A percentile compares a stretch with the other conserved stretches of the same genome.
These are phyloP conservation scores for Vombatus ursinus DNA, from an alignment of 2,113 vertebrate species.

Conservation along the genomic window DNA sequence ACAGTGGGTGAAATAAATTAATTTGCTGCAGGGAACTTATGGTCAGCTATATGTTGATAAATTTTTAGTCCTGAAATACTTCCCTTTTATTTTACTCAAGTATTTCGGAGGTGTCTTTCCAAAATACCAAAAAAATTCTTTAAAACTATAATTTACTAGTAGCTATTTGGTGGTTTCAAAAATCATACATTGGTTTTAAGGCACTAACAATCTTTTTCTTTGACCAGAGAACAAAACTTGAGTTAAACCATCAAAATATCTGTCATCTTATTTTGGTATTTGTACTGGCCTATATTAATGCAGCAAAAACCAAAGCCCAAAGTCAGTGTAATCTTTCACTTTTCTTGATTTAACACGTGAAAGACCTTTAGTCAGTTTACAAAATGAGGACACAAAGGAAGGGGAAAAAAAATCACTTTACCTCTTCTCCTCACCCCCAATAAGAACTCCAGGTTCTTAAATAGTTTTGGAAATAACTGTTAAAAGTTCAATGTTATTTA, in stretches of 20 bases:
- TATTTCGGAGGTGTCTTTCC: not conserved
- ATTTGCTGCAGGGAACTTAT: not conserved
- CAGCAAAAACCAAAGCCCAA: not conserved
- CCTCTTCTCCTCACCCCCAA: slow-evolving; percentile 21
- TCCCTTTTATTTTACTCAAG: not conserved
- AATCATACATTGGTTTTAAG: not conserved
- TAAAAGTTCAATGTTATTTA: slow-evolving; percentile 26
- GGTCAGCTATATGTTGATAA: not conserved
- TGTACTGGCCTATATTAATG: not conserved
- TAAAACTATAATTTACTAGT: not conserved
- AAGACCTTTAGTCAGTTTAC: slow-evolving; percentile 28
- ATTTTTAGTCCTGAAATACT: slow-evolving; percentile 15
- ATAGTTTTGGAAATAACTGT: slow-evolving; percentile 36
- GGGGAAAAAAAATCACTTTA: not conserved
- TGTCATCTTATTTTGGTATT: slow-evolving; percentile 1
- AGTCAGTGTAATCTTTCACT: slow-evolving; percentile 2
- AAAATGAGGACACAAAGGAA: not conserved
- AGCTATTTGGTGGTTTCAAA: slow-evolving; percentile 10
- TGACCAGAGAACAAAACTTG: slow-evolving; percentile 27
- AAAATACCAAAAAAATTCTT: not conserved
- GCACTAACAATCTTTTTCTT: not conserved
- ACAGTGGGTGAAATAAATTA: not conserved
- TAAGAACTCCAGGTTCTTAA: not conserved
- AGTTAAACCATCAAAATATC: not conserved
- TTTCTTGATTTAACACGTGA: not conserved